Evolutionary conservation across 2,797 vertebrate genomes (phyloP).

Genomic region (Acanthurus tractus): DNA sequence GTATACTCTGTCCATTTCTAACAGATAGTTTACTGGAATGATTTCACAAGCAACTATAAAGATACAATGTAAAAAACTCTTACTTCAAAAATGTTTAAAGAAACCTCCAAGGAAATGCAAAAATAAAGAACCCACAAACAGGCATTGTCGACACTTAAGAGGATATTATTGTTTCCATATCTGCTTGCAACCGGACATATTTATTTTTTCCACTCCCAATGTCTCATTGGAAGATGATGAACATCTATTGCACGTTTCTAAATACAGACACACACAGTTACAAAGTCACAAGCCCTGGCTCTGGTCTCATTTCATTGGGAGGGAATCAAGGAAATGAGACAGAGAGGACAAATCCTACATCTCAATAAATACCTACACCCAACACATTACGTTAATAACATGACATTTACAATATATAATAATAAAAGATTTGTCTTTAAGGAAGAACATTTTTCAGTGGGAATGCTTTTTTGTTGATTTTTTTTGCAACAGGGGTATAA

Average conservation of each 20-base stretch:
- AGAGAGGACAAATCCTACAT: conserved; percentile 75
- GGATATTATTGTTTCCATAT: conserved; percentile 86
- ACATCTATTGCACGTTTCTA: conserved; percentile 88
- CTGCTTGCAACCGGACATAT: conserved; percentile 82
- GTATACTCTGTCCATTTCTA: conserved; percentile 85
- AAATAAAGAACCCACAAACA: conserved; percentile 83
- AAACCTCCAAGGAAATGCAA: conserved; percentile 81
- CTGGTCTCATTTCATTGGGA: conserved; percentile 89
- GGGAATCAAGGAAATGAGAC: conserved; percentile 89
- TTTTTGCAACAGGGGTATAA: conserved; percentile 86
- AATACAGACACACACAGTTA: conserved; percentile 87
- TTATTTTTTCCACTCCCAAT: conserved; percentile 82
- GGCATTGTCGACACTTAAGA: conserved; percentile 88
- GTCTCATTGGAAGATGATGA: conserved; percentile 86
- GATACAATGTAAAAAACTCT: conserved; percentile 90
- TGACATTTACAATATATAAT: conserved; percentile 90
- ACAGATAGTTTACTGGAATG: conserved; percentile 88
- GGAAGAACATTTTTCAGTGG: conserved; percentile 89
- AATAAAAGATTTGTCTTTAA: conserved; percentile 89
- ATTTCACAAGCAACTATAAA: conserved; percentile 90
- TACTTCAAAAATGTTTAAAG: conserved; percentile 85
- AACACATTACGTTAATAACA: conserved; percentile 92
- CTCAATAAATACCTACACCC: conserved; percentile 87
- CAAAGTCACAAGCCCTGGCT: conserved; percentile 84
- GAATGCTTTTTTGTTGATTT: conserved; percentile 81